Base-by-base conservation (phyloP, 2,888 invertebrate species). In the Neocrepidodera transversa region DNA sequence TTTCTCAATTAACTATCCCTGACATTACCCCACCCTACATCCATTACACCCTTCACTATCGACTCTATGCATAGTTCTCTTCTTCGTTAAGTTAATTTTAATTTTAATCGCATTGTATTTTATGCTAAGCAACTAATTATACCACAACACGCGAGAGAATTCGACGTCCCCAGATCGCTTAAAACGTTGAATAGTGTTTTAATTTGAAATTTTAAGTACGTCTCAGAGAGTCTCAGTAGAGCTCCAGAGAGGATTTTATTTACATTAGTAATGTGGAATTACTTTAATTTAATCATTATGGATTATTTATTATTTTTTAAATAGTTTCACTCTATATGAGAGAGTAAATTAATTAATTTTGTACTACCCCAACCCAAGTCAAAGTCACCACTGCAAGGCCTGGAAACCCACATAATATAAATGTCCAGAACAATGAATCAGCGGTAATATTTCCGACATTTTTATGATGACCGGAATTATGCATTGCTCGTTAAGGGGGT, bases 361-460 rank as follows among this genome's bases (percentile, higher is more conserved):
- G 59, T 42, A 60, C 60, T 60, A 60, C 56, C 60, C 60, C 60
- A 60, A 60, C 56, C 52, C 56, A 26, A 40, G 30, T 23, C 28
- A 17, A 54, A 54, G 54, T 54, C 13, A 20, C 35, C 45, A 16
- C n/a, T 45, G 10, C 20, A 48, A 23, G 56, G 40, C 55, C 60
- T 52, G 47, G 47, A 60, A 60, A 60, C 56, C 51, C 56, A 60
- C 48, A 63, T 58, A 23, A 4, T n/a, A 26, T 11, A 53, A 56
- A 43, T 35, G 72, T 75, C 72, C 72, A 73, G 68, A 71, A 74
- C 75, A 75, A 77, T 76, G 76, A 76, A 77, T 75, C 74, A 73
- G 67, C 61, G 57, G 67, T 62, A 59, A 70, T 69, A 70, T 72
- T 71, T 75, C 70, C 70, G 76, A 76, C 77, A 70, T 74, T 77